Evolutionary conservation across 1,140 invertebrate genomes (phyloP), one percentile per base, ranked within the genome.

Genomic region (Uloborus diversus): DNA sequence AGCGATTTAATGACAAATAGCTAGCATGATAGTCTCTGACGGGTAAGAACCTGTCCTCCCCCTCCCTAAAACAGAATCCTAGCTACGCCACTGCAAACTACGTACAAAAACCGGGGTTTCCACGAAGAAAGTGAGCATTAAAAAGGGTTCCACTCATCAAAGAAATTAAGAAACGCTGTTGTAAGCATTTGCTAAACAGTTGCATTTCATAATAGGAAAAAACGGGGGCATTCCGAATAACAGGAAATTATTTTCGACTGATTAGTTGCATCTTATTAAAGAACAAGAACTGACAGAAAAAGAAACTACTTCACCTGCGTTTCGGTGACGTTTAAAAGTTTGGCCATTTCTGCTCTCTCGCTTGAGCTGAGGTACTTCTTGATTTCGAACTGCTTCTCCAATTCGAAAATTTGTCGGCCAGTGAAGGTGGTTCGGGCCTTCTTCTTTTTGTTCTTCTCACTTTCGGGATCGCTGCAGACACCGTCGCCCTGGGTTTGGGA

Each of bases 351-450:
- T n/a, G 94, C 93, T 81, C 96, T 88, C 86, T 98, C 96, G 64
- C 93, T 95, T n/a, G 95, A 96, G 81, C 94, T 96, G 65, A 98
- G 90, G 88, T 98, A 98, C 87, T 98, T 98, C 89, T 97, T 98
- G 68, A 94, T 90, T 87, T 98, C 96, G 86, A 98, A 98, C 87
- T 96, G 93, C 86, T 96, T 94, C 88, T 98, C 96, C 85, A 98
- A 88, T 87, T 97, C 96, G 88, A 97, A 98, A 85, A 98, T 97
- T 89, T 98, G 96, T 70, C 95, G 87, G 1, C 96, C 96, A 0
- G 96, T 97, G 88, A 98, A 98, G 1, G 96, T 97, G n/a, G 96
- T 98, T 81, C 96, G 88, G 0, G 96, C 95, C 86, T 98, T 98
- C 88, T 97, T 97, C 88, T 96, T 94, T 85, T 85, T 81, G 85